These are phyloP conservation scores for Pangasius mekongensis DNA, from an alignment of 2,797 vertebrate species.

Conservation along the genomic window DNA sequence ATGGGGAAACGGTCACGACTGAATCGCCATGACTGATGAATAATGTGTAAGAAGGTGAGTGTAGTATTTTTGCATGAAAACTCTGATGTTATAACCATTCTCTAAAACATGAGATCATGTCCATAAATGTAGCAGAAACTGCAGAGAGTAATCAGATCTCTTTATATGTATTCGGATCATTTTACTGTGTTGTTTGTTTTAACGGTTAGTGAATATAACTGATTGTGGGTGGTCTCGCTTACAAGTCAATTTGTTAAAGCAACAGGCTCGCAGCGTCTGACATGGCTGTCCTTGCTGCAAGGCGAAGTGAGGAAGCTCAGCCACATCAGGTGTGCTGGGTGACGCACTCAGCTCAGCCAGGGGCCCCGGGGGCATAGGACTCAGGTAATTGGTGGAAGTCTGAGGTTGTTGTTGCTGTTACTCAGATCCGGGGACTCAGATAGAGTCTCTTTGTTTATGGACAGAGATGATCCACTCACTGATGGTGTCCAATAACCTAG, in stretches of 20 bases:
- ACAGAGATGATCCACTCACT: constrained; percentile 61
- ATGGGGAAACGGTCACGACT: not conserved
- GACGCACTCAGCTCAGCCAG: constrained; percentile 43
- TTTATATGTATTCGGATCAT: not conserved
- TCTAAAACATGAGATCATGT: not conserved
- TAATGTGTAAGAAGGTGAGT: constrained; percentile 4
- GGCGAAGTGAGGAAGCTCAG: constrained; percentile 49
- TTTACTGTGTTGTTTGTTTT: constrained; percentile 23
- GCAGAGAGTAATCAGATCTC: not conserved
- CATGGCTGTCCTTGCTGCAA: constrained; percentile 43
- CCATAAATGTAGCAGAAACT: not conserved
- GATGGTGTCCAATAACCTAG: constrained; percentile 68
- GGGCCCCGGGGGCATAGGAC: constrained; percentile 54
- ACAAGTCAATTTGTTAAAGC: constrained; percentile 66
- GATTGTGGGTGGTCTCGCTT: constrained; percentile 55
- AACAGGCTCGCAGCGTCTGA: constrained; percentile 47
- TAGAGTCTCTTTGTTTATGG: constrained; percentile 65
- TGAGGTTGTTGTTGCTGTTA: constrained; percentile 65
- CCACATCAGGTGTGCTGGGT: constrained; percentile 57
- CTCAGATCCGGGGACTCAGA: constrained; percentile 64
- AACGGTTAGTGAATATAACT: constrained; percentile 28
- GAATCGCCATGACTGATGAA: not conserved
- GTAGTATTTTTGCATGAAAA: constrained; percentile 1
- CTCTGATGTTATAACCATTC: not conserved
- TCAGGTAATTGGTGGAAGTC: constrained; percentile 65